These are phyloP conservation scores for Scolopax mira DNA, from an alignment of 2,113 vertebrate genomes.

Conservation along the genomic window DNA sequence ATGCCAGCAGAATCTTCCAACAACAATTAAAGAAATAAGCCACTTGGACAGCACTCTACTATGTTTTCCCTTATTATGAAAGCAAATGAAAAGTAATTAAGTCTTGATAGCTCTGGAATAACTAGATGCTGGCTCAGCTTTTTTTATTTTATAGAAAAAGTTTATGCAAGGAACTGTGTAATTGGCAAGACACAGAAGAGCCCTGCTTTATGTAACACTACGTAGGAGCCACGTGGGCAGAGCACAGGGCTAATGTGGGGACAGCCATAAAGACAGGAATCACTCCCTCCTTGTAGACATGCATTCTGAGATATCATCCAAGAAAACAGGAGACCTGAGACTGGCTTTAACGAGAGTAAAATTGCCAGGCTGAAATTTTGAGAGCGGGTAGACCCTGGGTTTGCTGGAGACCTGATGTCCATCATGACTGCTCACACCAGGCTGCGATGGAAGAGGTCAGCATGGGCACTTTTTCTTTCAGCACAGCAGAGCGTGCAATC, in stretches of 20 bases:
- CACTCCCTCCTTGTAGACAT: not conserved
- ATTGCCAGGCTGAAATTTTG: not conserved
- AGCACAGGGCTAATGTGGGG: not conserved
- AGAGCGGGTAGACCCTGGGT: not conserved
- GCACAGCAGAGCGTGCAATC: fast-evolving
- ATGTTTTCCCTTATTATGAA: not conserved
- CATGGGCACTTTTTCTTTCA: not conserved
- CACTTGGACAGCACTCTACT: not conserved
- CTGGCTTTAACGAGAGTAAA: not conserved
- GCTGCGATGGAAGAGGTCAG: not conserved
- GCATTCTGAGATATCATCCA: not conserved
- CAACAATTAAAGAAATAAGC: not conserved
- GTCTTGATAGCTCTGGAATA: not conserved
- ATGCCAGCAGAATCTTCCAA: not conserved
- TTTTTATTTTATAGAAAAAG: not conserved
- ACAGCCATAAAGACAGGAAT: not conserved
- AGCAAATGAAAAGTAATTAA: not conserved
- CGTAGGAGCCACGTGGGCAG: not conserved
- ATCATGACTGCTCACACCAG: not conserved
- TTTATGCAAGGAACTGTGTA: fast-evolving
- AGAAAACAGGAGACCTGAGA: not conserved
- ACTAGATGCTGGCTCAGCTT: not conserved
- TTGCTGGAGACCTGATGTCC: not conserved
- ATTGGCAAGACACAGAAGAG: not conserved
- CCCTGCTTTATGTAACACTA: not conserved